Percentiles rank a stretch among this genome's conserved stretches.
Evolutionary conservation across 2,888 invertebrate species (phyloP).

Genomic region (Selenia dentaria): DNA sequence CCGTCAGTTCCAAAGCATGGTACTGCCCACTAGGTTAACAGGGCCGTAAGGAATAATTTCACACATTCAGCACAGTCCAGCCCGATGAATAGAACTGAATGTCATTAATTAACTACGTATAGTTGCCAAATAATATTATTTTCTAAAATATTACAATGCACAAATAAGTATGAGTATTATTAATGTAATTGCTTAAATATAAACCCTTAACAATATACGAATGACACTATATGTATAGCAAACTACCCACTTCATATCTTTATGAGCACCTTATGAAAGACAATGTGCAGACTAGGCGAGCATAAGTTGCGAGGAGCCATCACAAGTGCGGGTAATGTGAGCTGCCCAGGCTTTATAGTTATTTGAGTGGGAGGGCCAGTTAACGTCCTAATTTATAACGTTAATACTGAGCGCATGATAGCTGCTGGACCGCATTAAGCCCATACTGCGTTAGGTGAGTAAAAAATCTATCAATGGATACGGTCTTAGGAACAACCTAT

Average conservation of each 20-base stretch:
- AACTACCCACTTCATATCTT: constrained; percentile 4
- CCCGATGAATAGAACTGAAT: too few species aligned
- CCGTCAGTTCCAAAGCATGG: too few species aligned
- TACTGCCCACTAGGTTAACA: too few species aligned
- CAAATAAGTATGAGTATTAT: too few species aligned
- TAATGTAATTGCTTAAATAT: too few species aligned
- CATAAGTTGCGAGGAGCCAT: constrained; percentile 49
- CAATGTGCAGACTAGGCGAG: constrained; percentile 47
- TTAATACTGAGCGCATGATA: constrained; percentile 74
- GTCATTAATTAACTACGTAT: too few species aligned
- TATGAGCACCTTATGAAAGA: constrained; percentile 37
- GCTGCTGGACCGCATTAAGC: constrained; percentile 38
- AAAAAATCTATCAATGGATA: not conserved
- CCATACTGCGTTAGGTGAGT: constrained; percentile 7
- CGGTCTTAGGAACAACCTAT: not conserved
- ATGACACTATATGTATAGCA: not conserved
- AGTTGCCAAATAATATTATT: too few species aligned
- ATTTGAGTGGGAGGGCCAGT: constrained; percentile 72
- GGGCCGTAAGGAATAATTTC: too few species aligned
- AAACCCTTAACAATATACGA: not conserved
- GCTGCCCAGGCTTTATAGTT: constrained; percentile 70
- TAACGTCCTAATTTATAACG: constrained; percentile 83
- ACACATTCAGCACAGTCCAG: too few species aligned
- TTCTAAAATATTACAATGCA: too few species aligned
- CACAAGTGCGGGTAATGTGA: constrained; percentile 74